Evolutionary conservation across 1,140 invertebrate species (phyloP).

Genomic region (Caenorhabditis tropicalis): DNA sequence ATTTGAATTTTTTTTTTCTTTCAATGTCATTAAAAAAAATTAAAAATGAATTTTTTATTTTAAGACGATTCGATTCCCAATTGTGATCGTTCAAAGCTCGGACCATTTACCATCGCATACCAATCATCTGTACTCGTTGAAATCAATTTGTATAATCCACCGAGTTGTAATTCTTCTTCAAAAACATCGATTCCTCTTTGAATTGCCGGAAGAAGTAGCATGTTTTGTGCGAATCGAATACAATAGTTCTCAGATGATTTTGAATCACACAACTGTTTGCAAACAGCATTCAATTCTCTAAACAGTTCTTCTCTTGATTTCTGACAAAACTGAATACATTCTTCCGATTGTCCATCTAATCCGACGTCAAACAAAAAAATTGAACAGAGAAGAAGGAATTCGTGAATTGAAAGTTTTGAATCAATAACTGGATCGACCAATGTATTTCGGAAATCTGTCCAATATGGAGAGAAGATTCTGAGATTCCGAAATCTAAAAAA

Average conservation of each 20-base stretch:
- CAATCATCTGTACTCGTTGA: constrained; percentile 4
- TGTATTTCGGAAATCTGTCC: constrained; percentile 14
- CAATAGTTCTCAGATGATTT: background rate
- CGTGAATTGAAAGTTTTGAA: constrained; percentile 23
- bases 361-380: constrained; percentile 10
- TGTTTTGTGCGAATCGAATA: background rate
- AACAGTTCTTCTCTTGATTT: background rate
- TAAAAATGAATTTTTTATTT: too few relatives aligned
- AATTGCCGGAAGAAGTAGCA: background rate
- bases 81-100: constrained; percentile 13
- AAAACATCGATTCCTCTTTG: constrained; percentile 27
- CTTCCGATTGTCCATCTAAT: background rate
- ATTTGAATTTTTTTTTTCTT: too few relatives aligned
- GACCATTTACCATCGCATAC: constrained; percentile 3
- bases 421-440: constrained; percentile 6
- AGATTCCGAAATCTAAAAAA: background rate
- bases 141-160: background rate
- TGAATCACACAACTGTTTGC: background rate
- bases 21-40: too few relatives aligned
- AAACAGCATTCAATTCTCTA: constrained; percentile 1
- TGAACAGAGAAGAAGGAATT: background rate
- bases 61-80: background rate
- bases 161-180: background rate
- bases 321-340: constrained; percentile 23
- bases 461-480: background rate